These are phyloP conservation scores for Agrotis clavis DNA, from an alignment of 2,888 invertebrate genomes.

Conservation along the genomic window DNA sequence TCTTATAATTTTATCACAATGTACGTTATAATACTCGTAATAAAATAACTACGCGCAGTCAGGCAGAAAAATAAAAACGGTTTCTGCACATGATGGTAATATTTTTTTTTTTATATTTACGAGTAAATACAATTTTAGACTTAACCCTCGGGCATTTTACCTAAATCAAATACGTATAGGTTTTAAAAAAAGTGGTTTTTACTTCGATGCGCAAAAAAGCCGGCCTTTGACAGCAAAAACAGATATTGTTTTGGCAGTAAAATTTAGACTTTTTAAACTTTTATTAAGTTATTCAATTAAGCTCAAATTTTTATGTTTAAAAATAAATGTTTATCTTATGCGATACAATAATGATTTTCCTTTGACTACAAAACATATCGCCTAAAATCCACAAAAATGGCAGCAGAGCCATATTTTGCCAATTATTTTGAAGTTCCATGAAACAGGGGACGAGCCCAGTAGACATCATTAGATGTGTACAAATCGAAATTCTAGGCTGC, in stretches of 20 bases:
- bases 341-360: neutral
- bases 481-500: neutral
- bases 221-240: constrained; percentile 24
- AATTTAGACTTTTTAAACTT: neutral
- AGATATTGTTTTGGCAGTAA: constrained; percentile 14
- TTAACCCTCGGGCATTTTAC: constrained; percentile 2
- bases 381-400: neutral
- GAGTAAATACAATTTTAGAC: neutral
- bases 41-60: constrained; percentile 8
- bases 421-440: no score
- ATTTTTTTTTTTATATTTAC: no score
- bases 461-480: neutral
- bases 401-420: no score
- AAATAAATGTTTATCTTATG: neutral
- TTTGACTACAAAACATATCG: constrained; percentile 6
- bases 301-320: neutral
- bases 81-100: constrained; percentile 8
- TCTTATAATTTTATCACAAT: constrained; percentile 32
- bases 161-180: constrained; percentile 31
- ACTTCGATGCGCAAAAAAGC: constrained; percentile 26
- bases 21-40: neutral
- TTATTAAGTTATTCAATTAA: neutral
- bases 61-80: constrained; percentile 7
- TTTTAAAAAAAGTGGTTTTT: constrained; percentile 21
- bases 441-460: no score